Evolutionary conservation across 2,888 invertebrate species (phyloP).

Genomic region (Cyclophora albipunctata): DNA sequence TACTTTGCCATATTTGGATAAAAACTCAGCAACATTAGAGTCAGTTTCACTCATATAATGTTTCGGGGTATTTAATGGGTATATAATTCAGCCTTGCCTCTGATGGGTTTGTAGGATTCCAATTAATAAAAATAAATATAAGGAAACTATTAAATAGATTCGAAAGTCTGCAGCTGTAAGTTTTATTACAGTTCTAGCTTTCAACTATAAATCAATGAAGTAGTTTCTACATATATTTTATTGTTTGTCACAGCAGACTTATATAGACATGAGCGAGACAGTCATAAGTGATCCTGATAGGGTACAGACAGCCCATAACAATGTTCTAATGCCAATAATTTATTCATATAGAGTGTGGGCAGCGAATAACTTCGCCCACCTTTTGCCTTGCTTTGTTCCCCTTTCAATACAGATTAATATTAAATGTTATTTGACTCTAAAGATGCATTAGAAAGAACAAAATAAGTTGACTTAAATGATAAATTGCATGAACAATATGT

Average conservation of each 20-base stretch:
- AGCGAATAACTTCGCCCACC: constrained; percentile 60
- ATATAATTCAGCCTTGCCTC: too few species aligned
- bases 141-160: too few species aligned
- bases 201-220: background rate
- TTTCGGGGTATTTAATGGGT: too few species aligned
- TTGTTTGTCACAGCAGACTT: constrained; percentile 10
- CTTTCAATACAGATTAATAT: constrained; percentile 10
- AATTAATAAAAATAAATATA: too few species aligned
- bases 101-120: too few species aligned
- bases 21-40: too few species aligned
- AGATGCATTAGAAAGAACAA: constrained; percentile 5
- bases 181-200: constrained; percentile 3
- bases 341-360: constrained; percentile 67
- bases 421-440: background rate
- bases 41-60: too few species aligned
- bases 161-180: too few species aligned
- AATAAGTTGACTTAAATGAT: background rate
- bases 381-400: constrained; percentile 56
- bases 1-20: too few species aligned
- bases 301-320: constrained; percentile 58
- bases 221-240: too few species aligned
- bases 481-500: too few species aligned
- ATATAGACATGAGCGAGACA: constrained; percentile 36
- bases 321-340: constrained; percentile 66
- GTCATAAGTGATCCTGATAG: constrained; percentile 40